Evolutionary conservation across 2,888 invertebrate genomes (phyloP), one percentile per base, ranked within the genome.

Genomic region (Sphinx pinastri): DNA sequence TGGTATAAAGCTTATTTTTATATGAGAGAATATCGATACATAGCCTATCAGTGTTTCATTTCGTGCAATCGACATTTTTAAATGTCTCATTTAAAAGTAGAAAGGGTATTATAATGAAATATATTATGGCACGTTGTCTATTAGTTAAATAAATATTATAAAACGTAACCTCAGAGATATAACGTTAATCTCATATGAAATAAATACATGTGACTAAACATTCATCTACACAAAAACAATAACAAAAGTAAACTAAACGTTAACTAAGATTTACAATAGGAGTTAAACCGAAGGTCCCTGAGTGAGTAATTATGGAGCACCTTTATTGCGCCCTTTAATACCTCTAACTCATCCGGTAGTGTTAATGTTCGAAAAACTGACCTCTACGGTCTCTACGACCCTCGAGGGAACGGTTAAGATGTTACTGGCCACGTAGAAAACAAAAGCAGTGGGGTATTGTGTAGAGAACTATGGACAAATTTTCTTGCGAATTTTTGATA

Each of bases 341-440:
- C 89, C 80, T 76, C 78, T 73, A 82, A 86, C 90, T n/a, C 90
- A 90, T 86, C 88, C 88, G 90, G 89, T 87, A 85, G 87, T 86
- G 86, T 86, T 93, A 94, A 93, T 91, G 91, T 85, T 79, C 91
- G 89, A 93, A 92, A 92, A 93, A 94, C 92, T 93, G 93, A 91
- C 93, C 93, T 90, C 84, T 55, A 87, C 84, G 87, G 85, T 86
- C 74, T 79, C 84, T 90, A 92, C 84, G 85, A 87, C 85, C 84
- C 91, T 79, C 86, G 25, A 49, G 92, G 88, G 93, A 84, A 83
- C 87, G 85, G 84, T 93, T 91, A 88, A 86, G 84, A 82, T 84
- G 81, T 81, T 81, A 84, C 51, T 60, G 25, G 19, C 47, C 47
- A 19, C 31, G 67, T 14, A 47, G 16, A 47, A 13, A 51, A 14